Conservation (phyloP, 1,140 invertebrate genomes). For the Cyphomyrmex costatus region DNA sequence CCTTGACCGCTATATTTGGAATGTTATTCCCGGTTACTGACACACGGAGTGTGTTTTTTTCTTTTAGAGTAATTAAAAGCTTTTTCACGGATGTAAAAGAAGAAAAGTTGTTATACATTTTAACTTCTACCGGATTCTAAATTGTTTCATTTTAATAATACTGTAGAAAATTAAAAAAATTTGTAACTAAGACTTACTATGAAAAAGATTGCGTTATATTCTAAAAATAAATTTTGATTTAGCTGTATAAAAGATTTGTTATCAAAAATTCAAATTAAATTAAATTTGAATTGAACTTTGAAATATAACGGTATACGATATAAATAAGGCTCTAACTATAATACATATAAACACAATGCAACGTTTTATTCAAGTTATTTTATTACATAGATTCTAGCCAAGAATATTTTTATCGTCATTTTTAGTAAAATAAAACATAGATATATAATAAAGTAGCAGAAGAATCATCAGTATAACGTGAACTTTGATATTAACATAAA, state of each 20-base stretch:
- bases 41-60: not conserved
- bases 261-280: not conserved
- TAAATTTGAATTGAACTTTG: not conserved
- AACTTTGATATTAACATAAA: not conserved
- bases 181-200: not conserved
- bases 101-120: not conserved
- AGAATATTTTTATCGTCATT: not conserved
- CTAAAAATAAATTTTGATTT: conserved; percentile 10
- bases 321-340: not conserved
- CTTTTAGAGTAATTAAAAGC: not conserved
- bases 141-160: not conserved
- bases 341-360: too few relatives aligned
- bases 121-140: not conserved
- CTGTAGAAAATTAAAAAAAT: not conserved
- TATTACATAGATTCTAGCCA: not conserved
- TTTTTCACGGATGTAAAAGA: not conserved
- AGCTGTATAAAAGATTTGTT: too few relatives aligned
- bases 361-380: not conserved
- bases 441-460: not conserved
- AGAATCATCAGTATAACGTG: not conserved
- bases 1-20: not conserved
- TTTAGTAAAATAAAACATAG: not conserved
- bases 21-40: not conserved
- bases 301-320: not conserved
- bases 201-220: not conserved